Base-by-base conservation (phyloP, 2,888 invertebrate species). In the Microctonus brassicae region DNA sequence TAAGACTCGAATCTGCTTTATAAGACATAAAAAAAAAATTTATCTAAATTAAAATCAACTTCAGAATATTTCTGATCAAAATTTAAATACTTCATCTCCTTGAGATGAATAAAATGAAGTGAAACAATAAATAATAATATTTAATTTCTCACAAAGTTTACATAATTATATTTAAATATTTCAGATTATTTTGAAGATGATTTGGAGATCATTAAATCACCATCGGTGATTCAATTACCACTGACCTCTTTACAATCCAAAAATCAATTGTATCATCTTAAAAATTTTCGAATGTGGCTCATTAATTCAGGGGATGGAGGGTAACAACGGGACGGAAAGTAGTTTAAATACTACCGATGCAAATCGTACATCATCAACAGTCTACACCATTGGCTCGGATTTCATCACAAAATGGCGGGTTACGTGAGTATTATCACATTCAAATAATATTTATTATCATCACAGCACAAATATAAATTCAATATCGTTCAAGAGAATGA, bases 401-500 rank as follows among this genome's bases (percentile, higher is more conserved):
- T 94, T 93, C 87, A 93, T 94, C 79, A 91, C 92, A 72, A 93
- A 94, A 89, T 94, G 94, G 94, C 94, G 85, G 91, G 93, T 89
- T 69, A 75, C 76, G 77, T 77, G 74, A 77, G 77, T 77, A 72
- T 58, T 1, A 20, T 17, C 17, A 29, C 3, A 52, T 52, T 52
- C 9, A 52, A 65, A 42, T 65, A 26, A 24, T 61, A 33, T 33
- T 34, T 34, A 17, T 20, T 34, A 22, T 33, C 4, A 5, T 33
- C 6, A n/a, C n/a, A n/a, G n/a, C n/a, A n/a, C n/a, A n/a, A n/a
- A n/a, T n/a, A n/a, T n/a, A n/a, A n/a, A n/a, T n/a, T n/a, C n/a
- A n/a, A n/a, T n/a, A n/a, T n/a, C n/a, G n/a, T n/a, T n/a, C n/a
- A n/a, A n/a, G n/a, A n/a, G n/a, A n/a, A n/a, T n/a, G n/a, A n/a